Percentiles rank a stretch among this genome's conserved stretches.
These are phyloP conservation scores for Hippolais icterina DNA, from an alignment of 2,113 vertebrate species.

Conservation along the genomic window DNA sequence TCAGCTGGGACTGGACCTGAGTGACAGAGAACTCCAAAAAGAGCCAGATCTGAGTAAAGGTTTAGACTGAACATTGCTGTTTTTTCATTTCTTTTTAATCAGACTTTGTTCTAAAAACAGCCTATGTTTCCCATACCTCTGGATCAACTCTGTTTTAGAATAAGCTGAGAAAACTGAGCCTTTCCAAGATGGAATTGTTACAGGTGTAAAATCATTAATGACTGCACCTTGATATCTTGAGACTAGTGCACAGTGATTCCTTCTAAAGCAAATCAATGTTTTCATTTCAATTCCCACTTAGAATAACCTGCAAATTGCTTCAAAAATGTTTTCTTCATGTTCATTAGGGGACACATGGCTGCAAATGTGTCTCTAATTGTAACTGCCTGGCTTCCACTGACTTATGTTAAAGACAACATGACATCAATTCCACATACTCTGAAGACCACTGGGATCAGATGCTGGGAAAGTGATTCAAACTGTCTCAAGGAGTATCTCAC, in stretches of 20 bases:
- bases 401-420: not conserved
- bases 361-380: not conserved
- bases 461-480: not conserved
- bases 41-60: not conserved
- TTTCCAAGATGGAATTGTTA: not conserved
- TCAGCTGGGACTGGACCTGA: not conserved
- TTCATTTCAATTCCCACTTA: not conserved
- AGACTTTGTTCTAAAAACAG: not conserved
- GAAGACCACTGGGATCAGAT: not conserved
- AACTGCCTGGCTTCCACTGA: not conserved
- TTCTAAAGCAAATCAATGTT: not conserved
- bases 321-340: not conserved
- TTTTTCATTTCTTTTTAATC: not conserved
- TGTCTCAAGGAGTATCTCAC: not conserved
- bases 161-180: not conserved
- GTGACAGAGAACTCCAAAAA: not conserved
- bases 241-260: not conserved
- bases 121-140: not conserved
- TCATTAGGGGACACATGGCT: not conserved
- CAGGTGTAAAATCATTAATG: conserved; percentile 9
- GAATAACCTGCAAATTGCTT: not conserved
- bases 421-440: not conserved
- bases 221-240: not conserved
- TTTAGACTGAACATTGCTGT: not conserved
- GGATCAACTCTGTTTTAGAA: not conserved